A percentile compares a stretch with the other conserved stretches of the same genome.
Evolutionary conservation across 2,888 invertebrate genomes (phyloP).

Genomic region (Drosophila neotestacea): DNA sequence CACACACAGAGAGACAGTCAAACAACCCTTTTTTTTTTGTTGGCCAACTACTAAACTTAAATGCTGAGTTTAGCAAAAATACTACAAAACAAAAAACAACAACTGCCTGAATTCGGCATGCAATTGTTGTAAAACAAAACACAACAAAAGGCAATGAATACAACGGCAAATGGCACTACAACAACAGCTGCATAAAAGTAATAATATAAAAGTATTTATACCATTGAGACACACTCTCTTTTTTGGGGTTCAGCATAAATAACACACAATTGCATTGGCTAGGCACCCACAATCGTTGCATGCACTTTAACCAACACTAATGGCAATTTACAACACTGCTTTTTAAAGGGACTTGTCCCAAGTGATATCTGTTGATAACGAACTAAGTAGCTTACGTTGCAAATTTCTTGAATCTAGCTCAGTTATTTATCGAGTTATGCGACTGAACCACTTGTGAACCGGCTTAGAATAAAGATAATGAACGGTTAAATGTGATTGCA

Average conservation of each 20-base stretch:
- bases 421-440: background rate
- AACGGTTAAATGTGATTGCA: too few relatives aligned
- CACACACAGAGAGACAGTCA: slow-evolving; percentile 31
- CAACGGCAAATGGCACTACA: slow-evolving; percentile 43
- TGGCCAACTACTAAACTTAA: slow-evolving; percentile 71
- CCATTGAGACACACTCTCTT: slow-evolving; percentile 6
- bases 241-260: slow-evolving; percentile 25
- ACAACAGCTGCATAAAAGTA: slow-evolving; percentile 67
- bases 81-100: slow-evolving; percentile 36
- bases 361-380: background rate
- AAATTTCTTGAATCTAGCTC: background rate
- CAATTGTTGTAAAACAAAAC: slow-evolving; percentile 78
- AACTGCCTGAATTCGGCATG: slow-evolving; percentile 49
- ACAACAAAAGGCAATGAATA: slow-evolving; percentile 54
- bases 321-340: slow-evolving; percentile 16
- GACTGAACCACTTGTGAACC: slow-evolving; percentile 7
- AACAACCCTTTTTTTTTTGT: slow-evolving; percentile 58
- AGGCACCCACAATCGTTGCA: slow-evolving; percentile 5
- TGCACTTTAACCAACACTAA: slow-evolving; percentile 19
- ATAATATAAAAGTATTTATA: slow-evolving; percentile 49
- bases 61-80: slow-evolving; percentile 76
- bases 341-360: background rate
- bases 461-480: background rate
- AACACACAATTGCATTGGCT: slow-evolving; percentile 11
- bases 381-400: background rate